These are phyloP conservation scores for Hipparchia sbordonii DNA, from an alignment of 2,888 invertebrate genomes.

Conservation along the genomic window DNA sequence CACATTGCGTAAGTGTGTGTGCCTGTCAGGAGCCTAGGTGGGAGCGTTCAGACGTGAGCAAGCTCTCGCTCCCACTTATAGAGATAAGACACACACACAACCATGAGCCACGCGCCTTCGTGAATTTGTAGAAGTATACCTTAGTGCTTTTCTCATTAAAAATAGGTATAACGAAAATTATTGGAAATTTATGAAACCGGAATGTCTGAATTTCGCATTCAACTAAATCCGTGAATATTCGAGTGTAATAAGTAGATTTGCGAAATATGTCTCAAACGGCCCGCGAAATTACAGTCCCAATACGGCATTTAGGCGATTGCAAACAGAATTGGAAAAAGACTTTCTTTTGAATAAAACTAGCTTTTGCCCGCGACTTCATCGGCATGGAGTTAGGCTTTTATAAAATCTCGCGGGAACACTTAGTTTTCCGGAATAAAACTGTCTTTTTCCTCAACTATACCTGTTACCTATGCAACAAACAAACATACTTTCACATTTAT, in stretches of 20 bases:
- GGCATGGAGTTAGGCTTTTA: background rate
- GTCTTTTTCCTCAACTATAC: too few species aligned
- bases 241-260: slow-evolving; percentile 18
- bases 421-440: too few species aligned
- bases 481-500: too few species aligned
- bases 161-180: background rate
- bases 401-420: background rate
- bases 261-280: slow-evolving; percentile 22
- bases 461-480: too few species aligned
- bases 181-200: background rate
- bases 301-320: slow-evolving; percentile 2
- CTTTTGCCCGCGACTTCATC: background rate
- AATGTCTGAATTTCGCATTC: slow-evolving; percentile 5
- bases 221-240: slow-evolving; percentile 11
- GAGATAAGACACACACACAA: too few species aligned
- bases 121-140: background rate
- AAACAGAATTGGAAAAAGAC: background rate
- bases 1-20: too few species aligned
- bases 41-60: too few species aligned
- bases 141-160: background rate
- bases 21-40: too few species aligned
- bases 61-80: too few species aligned
- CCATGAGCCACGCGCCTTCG: too few species aligned
- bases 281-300: slow-evolving; percentile 18
- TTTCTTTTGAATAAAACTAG: background rate